phyloP scores from a whole-genome alignment of 2,888 invertebrate species.

The Sphaeridia pumilis region DNA sequence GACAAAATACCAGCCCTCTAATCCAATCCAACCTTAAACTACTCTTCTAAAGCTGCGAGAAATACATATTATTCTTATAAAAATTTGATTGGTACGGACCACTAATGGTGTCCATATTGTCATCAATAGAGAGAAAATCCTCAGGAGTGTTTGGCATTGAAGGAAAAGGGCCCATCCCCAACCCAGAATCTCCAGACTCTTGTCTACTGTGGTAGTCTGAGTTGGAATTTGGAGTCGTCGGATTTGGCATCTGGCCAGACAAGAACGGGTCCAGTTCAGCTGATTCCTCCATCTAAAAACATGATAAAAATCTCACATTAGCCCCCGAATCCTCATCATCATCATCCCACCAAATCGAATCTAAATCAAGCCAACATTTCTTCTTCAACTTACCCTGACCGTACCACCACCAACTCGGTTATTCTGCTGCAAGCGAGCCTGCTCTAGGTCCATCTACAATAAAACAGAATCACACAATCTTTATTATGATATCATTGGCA shows the following conservation, averaged over 20 bases:
- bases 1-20: too few species aligned
- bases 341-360: not conserved
- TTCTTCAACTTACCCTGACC: too few species aligned
- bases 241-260: slow-evolving; percentile 35
- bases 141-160: slow-evolving; percentile 85
- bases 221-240: slow-evolving; percentile 28
- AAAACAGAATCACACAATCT: too few species aligned
- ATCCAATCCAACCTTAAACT: too few species aligned
- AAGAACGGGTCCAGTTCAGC: slow-evolving; percentile 38
- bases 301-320: not conserved
- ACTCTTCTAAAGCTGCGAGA: too few species aligned
- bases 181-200: slow-evolving; percentile 87
- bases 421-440: slow-evolving; percentile 32
- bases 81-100: slow-evolving; percentile 21
- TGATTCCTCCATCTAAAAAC: slow-evolving; percentile 32
- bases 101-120: slow-evolving; percentile 55
- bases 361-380: too few species aligned
- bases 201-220: slow-evolving; percentile 72
- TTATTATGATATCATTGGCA: too few species aligned
- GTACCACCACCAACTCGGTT: slow-evolving; percentile 24
- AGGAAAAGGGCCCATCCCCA: slow-evolving; percentile 72
- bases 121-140: slow-evolving; percentile 83
- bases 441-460: slow-evolving; percentile 37
- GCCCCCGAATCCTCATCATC: not conserved
- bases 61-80: too few species aligned